phyloP scores from a whole-genome alignment of 2,888 invertebrate genomes.

The Eristalinus aeneus region DNA sequence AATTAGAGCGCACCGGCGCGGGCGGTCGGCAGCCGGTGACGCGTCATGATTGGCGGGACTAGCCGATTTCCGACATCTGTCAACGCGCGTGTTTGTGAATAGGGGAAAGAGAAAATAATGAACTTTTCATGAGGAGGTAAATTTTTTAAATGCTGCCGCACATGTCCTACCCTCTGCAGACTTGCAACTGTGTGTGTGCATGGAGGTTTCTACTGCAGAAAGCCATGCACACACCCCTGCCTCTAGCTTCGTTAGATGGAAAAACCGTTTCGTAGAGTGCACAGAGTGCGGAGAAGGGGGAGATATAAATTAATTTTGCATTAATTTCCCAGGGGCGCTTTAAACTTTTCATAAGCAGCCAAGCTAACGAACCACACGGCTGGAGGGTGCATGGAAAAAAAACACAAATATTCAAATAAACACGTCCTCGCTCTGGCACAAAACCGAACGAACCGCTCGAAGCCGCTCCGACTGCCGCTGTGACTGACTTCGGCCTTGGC shows the following conservation, averaged over 20 bases:
- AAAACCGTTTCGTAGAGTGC: conserved; percentile 3
- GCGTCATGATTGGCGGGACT: neutral
- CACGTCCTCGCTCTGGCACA: neutral
- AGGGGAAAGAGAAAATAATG: neutral
- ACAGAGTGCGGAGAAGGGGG: neutral
- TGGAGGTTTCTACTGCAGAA: neutral
- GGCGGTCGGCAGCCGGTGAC: neutral
- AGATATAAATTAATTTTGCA: conserved; percentile 49
- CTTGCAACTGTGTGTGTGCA: neutral
- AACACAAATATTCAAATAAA: neutral
- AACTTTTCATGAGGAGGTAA: neutral
- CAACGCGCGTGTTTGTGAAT: neutral
- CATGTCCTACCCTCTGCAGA: neutral
- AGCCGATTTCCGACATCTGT: neutral
- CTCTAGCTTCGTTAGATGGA: conserved; percentile 7
- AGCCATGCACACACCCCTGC: neutral
- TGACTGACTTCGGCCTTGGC: neutral
- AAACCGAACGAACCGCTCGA: neutral
- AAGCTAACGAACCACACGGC: conserved; percentile 12
- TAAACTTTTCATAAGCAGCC: conserved; percentile 37
- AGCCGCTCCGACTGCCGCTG: neutral
- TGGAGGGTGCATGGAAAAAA: neutral
- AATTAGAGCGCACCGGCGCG: neutral
- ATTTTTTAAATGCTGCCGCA: neutral
- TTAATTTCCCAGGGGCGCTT: conserved; percentile 48